Evolutionary conservation across 2,888 invertebrate species (phyloP).

Genomic region (Caenorhabditis angaria): DNA sequence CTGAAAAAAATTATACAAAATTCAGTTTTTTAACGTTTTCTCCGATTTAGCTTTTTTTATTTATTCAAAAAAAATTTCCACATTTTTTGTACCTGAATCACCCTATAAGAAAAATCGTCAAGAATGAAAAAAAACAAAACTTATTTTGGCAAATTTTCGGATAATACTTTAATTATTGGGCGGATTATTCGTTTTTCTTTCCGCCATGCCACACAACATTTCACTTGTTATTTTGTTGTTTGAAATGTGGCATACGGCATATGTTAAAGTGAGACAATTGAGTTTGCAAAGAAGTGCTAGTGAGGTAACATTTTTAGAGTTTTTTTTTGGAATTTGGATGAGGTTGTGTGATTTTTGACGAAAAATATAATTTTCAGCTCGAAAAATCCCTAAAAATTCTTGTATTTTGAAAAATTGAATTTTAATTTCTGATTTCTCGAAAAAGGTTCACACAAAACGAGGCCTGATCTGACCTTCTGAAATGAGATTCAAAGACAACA

Average conservation of each 20-base stretch:
- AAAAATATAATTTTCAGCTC: too few species aligned
- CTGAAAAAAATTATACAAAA: too few species aligned
- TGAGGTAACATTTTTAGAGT: too few species aligned
- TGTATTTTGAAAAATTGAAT: too few species aligned
- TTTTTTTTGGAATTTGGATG: background rate
- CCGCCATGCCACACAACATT: background rate
- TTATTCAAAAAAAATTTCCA: slow-evolving; percentile 6
- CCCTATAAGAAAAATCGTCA: background rate
- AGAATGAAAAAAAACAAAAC: too few species aligned
- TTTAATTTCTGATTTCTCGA: too few species aligned
- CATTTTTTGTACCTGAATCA: too few species aligned
- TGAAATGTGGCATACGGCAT: slow-evolving; percentile 39
- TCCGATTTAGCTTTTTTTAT: background rate
- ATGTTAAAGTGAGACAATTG: slow-evolving; percentile 21
- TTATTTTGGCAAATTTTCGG: slow-evolving; percentile 20
- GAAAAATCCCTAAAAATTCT: too few species aligned
- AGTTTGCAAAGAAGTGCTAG: slow-evolving; percentile 30
- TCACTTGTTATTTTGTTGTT: too few species aligned
- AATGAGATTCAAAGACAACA: too few species aligned
- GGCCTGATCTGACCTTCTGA: too few species aligned
- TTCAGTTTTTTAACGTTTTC: background rate
- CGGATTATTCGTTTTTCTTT: background rate
- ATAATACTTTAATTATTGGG: slow-evolving; percentile 21
- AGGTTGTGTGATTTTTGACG: background rate
- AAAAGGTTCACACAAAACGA: too few species aligned